Conservation (phyloP, 1,140 invertebrate genomes). For the Watersipora subatra region DNA sequence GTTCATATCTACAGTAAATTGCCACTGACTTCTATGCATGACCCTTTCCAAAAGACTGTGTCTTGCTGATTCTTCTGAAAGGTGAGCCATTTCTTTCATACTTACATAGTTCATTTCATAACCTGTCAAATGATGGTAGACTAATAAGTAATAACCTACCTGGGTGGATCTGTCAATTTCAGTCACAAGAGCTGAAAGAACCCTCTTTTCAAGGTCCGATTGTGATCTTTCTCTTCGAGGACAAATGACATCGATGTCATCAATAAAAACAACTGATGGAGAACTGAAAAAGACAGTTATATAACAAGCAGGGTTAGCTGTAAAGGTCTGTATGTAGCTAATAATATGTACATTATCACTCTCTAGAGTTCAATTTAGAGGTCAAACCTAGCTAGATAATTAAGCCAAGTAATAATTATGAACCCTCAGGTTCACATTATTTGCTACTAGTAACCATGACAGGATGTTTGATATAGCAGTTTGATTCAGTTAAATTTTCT, state of each 20-base stretch:
- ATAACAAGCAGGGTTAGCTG: conserved; percentile 5
- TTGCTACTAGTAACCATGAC: not conserved
- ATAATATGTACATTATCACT: not conserved
- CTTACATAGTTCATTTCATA: no score
- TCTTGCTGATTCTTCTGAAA: no score
- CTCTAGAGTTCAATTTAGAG: not conserved
- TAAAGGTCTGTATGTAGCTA: not conserved
- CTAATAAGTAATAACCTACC: no score
- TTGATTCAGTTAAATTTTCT: no score
- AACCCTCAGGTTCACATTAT: not conserved
- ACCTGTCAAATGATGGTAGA: no score
- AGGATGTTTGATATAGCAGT: no score
- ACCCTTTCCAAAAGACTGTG: no score
- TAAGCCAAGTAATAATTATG: conserved; percentile 3
- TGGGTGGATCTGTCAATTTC: conserved; percentile 49
- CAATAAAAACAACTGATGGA: conserved; percentile 96
- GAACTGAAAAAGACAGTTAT: conserved; percentile 41
- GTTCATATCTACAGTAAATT: no score
- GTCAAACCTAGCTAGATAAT: not conserved
- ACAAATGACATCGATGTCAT: conserved; percentile 97
- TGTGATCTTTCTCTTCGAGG: conserved; percentile 62
- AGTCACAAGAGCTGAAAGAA: conserved; percentile 53
- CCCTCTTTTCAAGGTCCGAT: conserved; percentile 59
- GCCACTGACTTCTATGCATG: no score
- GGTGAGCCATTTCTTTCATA: no score